Evolutionary conservation across 2,113 vertebrate genomes (phyloP), one percentile per base, ranked within the genome.

Genomic region (Mormoops blainvillei): DNA sequence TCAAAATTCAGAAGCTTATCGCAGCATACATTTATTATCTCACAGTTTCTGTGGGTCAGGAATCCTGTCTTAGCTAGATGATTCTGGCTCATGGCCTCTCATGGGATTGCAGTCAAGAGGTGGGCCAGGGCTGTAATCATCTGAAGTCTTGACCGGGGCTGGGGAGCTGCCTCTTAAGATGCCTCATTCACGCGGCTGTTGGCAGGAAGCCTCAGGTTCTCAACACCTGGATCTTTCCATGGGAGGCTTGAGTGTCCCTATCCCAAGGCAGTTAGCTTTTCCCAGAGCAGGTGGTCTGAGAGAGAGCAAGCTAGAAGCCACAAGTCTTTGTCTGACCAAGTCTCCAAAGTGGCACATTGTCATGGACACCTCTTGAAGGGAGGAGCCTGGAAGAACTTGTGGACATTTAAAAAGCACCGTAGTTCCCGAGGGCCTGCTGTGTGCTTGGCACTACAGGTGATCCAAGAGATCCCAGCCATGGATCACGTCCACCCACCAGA

Each of bases 191-290:
- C 1, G 1, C 33, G 50, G 80, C 78, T 70, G 4, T 54, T n/a
- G 43, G 5, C 28, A 6, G 13, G 76, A 87, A 31, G 15, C 38
- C 45, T 58, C 28, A 1, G 54, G 20, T 83, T 36, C 56, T 78
- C 63, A 54, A 15, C 0, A 0, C 31, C 19, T 16, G 14, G 33
- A 41, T 9, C 2, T 84, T 24, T 36, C 36, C 14, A 1, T 6
- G 26, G 48, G 67, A 58, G 41, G 19, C 83, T n/a, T 38, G 58
- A 41, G 22, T 13, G 31, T 38, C 20, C 24, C 43, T n/a, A 9
- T 3, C 5, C 22, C 19, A 22, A 24, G 22, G 16, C n/a, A 31
- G 10, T 58, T n/a, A 15, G 50, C 33, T 76, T 93, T 19, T 28
- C 3, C 50, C 26, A 15, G 73, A 87, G 52, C 19, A 4, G 16